Percentiles rank a stretch among this genome's conserved stretches.
phyloP scores from a whole-genome alignment of 2,888 invertebrate species.

The Xylophagus ater region DNA sequence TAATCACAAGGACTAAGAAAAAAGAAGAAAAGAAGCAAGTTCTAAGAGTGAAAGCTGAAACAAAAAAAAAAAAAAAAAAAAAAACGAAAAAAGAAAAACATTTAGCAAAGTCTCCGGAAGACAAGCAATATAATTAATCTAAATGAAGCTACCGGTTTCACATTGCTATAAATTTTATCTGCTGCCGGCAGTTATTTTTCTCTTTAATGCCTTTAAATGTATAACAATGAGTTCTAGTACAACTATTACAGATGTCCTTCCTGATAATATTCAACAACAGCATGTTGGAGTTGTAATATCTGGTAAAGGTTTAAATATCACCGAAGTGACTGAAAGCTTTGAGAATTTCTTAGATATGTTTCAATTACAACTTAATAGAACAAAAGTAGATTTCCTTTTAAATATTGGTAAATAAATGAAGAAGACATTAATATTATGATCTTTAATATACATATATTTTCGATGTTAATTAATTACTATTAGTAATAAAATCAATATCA shows the following conservation, averaged over 20 bases:
- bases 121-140: too few species aligned
- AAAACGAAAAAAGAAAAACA: too few species aligned
- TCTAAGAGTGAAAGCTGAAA: too few species aligned
- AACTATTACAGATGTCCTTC: neutral
- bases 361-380: slow-evolving; percentile 30
- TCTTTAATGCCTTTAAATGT: slow-evolving; percentile 28
- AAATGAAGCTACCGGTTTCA: slow-evolving; percentile 40
- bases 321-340: slow-evolving; percentile 35
- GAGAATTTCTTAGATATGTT: slow-evolving; percentile 34
- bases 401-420: slow-evolving; percentile 37
- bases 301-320: slow-evolving; percentile 15
- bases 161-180: slow-evolving; percentile 39
- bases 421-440: too few species aligned
- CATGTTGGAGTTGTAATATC: slow-evolving; percentile 11
- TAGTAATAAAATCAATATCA: too few species aligned
- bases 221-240: slow-evolving; percentile 7
- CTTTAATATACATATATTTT: too few species aligned
- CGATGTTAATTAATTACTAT: too few species aligned
- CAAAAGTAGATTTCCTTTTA: slow-evolving; percentile 32
- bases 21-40: too few species aligned
- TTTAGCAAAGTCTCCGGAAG: too few species aligned
- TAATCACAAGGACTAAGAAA: too few species aligned
- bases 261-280: slow-evolving; percentile 11
- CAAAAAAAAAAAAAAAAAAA: too few species aligned
- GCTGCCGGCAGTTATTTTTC: slow-evolving; percentile 37